Percentiles rank a stretch among this genome's conserved stretches.
phyloP scores from a whole-genome alignment of 2,888 invertebrate genomes.

The Andrena haemorrhoa region DNA sequence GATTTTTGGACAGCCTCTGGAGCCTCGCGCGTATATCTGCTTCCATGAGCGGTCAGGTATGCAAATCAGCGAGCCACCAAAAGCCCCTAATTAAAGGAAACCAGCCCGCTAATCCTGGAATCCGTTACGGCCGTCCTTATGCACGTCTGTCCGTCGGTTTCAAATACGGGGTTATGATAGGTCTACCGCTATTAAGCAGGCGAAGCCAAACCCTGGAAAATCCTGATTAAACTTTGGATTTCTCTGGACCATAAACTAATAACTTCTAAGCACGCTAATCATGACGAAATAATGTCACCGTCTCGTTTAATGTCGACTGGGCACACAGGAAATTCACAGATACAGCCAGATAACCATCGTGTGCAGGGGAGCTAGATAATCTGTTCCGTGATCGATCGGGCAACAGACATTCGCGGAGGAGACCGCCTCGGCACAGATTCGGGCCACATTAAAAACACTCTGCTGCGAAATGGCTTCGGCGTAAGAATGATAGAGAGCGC shows the following conservation, averaged over 20 bases:
- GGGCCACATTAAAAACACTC: constrained; percentile 4
- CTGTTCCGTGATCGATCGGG: neutral
- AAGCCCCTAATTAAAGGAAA: constrained; percentile 26
- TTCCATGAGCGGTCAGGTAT: constrained; percentile 4
- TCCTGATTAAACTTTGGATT: constrained; percentile 23
- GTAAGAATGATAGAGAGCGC: constrained; percentile 9
- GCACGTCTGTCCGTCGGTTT: neutral
- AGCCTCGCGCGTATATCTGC: neutral
- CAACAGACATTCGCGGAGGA: neutral
- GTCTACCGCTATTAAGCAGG: constrained; percentile 10
- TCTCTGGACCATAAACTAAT: constrained; percentile 6
- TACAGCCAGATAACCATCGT: neutral
- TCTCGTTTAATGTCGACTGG: neutral
- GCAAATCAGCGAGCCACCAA: constrained; percentile 10
- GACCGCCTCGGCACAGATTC: neutral
- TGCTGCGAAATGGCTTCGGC: neutral
- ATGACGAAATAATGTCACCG: too few relatives aligned
- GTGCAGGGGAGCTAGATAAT: neutral
- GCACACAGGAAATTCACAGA: neutral
- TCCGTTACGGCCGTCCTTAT: constrained; percentile 14
- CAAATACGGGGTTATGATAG: constrained; percentile 18
- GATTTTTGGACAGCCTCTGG: neutral
- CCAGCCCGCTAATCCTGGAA: constrained; percentile 21
- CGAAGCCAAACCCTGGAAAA: constrained; percentile 13
- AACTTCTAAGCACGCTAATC: neutral